Evolutionary conservation across 1,140 invertebrate genomes (phyloP).

Genomic region (Leptinotarsa undecemlineata): DNA sequence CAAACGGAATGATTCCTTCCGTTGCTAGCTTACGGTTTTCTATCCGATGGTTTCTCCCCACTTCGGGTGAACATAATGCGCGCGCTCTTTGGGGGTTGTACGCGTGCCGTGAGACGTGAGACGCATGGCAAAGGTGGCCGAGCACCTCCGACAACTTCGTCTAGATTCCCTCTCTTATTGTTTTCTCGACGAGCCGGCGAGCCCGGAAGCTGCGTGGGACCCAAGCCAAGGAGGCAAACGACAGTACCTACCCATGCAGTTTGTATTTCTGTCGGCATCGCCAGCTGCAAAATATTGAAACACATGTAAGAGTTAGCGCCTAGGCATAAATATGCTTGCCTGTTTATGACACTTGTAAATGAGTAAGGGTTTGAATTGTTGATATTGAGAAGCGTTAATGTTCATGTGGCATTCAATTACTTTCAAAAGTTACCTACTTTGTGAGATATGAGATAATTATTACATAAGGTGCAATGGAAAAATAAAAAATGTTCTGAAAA

Average conservation of each 20-base stretch:
- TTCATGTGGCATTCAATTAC: too few species aligned
- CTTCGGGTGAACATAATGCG: constrained; percentile 27
- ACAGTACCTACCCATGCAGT: not conserved
- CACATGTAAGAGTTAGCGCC: constrained; percentile 24
- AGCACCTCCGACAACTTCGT: constrained; percentile 27
- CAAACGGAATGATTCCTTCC: constrained; percentile 12
- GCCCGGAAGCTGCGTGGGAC: constrained; percentile 26
- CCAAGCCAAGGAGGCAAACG: constrained; percentile 28
- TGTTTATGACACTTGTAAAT: constrained; percentile 26
- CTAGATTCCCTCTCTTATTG: constrained; percentile 28
- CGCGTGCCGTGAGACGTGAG: constrained; percentile 48
- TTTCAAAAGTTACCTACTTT: too few species aligned
- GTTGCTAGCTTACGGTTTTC: constrained; percentile 26
- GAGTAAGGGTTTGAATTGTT: constrained; percentile 10
- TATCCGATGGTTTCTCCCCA: constrained; percentile 38
- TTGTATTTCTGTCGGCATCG: constrained; percentile 16
- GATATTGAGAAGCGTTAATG: not conserved
- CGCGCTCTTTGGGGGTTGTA: constrained; percentile 41
- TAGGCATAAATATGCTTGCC: constrained; percentile 23
- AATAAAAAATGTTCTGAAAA: too few species aligned
- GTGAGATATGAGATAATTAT: too few species aligned
- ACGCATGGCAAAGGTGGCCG: constrained; percentile 49
- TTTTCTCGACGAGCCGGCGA: constrained; percentile 6
- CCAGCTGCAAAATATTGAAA: constrained; percentile 23
- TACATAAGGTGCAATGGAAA: too few species aligned